phyloP scores from a whole-genome alignment of 23 tunicate species.

The Corella eumyota region DNA sequence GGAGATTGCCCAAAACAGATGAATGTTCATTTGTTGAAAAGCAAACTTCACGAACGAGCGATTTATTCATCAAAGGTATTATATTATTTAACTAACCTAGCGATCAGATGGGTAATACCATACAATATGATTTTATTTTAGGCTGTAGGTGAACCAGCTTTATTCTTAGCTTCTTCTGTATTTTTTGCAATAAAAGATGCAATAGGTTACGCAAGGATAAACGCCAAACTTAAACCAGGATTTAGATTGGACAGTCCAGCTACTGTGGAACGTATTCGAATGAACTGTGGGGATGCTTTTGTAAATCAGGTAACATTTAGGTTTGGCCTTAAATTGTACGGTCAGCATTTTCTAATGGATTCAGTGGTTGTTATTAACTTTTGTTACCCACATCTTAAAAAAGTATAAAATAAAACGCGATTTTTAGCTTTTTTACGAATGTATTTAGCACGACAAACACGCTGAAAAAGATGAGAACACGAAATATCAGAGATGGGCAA shows the following conservation, averaged over 20 bases:
- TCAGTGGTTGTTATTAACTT: no score
- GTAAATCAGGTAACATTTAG: conserved; percentile 36
- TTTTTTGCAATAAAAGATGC: conserved; percentile 89
- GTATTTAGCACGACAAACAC: no score
- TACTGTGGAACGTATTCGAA: conserved; percentile 82
- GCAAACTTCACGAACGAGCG: conserved; percentile 37
- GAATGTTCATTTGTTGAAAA: conserved; percentile 62
- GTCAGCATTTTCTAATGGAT: no score
- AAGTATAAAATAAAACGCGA: no score
- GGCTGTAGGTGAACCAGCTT: conserved; percentile 94
- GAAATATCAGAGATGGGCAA: no score
- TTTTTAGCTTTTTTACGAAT: no score
- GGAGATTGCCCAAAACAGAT: conserved; percentile 73
- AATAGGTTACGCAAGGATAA: conserved; percentile 33
- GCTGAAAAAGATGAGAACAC: no score
- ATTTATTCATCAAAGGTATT: conserved; percentile 60
- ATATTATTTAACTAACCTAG: neutral
- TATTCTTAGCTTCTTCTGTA: conserved; percentile 68
- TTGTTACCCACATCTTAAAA: no score
- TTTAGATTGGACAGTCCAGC: conserved; percentile 82
- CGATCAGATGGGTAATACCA: no score
- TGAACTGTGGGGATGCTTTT: conserved; percentile 63
- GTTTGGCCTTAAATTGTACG: no score
- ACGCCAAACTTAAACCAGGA: conserved; percentile 30
- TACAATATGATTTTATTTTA: no score